Base-by-base conservation (phyloP, 1,140 invertebrate species). In the Cotesia typhae region DNA sequence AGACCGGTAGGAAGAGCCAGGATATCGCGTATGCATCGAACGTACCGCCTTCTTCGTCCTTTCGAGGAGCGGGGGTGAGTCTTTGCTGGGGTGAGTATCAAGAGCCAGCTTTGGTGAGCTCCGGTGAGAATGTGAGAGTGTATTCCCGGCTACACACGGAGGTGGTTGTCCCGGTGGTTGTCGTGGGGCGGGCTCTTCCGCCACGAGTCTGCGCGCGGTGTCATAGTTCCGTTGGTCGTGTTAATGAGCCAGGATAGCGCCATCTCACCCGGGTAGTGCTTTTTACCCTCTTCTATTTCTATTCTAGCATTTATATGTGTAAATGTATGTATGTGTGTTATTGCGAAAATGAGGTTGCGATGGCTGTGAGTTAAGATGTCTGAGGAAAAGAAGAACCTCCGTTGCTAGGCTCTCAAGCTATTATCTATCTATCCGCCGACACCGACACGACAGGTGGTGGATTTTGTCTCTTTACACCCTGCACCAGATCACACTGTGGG, bases 391-490 rank as follows among this genome's bases (percentile, higher is more conserved):
- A 35, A 47, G 28, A 10, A 35, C 5, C 70, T 71, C 63, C 53
- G 73, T 74, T 74, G 73, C 73, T 71, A 71, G 69, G 73, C 67
- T 47, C 10, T 64, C 52, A 51, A 53, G 67, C 63, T 64, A 67
- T 41, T 71, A 74, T 64, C 69, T 61, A 74, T 51, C 35, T 67
- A 57, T 47, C 10, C 41, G 5, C 7, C 37, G 38, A 52, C 38
- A 70, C 35, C 55, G 41, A 60, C 12, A 74, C 55, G 73, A 71
- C 69, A 74, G 73, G 73, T 74, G 64, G 69, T 61, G 69, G 64
- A 10, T 17, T 68, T 68, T 41, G 52, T 68, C 14, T 52, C 61
- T 66, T 53, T 9, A 35, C 51, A 67, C 51, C 53, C 66, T 51
- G 53, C 36, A 47, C 17, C 10, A 69, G 68, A 59, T 28, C 28